phyloP scores from a whole-genome alignment of 2,888 invertebrate species.

The Buathra laborator region DNA sequence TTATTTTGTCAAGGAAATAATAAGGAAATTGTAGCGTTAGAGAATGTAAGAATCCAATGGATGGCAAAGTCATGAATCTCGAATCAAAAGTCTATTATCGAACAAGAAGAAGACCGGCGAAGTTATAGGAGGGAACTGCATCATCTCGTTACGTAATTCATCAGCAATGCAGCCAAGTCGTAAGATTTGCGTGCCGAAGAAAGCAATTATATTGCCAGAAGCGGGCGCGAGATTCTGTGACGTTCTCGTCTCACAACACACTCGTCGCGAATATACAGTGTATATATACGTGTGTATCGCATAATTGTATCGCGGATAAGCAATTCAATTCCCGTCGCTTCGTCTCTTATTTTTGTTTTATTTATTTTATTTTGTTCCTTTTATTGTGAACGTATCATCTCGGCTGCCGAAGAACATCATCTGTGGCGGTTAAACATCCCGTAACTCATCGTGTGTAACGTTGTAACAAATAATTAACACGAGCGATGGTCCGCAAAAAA shows the following conservation, averaged over 20 bases:
- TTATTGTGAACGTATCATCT: conserved; percentile 11
- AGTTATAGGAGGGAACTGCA: conserved; percentile 51
- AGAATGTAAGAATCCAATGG: background rate
- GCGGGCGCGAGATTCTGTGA: conserved; percentile 46
- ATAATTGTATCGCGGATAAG: conserved; percentile 28
- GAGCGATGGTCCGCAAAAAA: background rate
- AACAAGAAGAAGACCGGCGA: conserved; percentile 18
- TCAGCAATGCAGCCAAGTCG: conserved; percentile 56
- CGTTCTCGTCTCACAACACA: conserved; percentile 43
- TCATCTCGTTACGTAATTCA: conserved; percentile 68
- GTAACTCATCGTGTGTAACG: background rate
- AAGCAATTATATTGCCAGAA: conserved; percentile 65
- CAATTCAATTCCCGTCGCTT: conserved; percentile 59
- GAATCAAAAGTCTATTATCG: conserved; percentile 50
- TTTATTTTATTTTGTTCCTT: background rate
- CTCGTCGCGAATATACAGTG: conserved; percentile 12
- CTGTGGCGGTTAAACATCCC: background rate
- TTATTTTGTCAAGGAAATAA: conserved; percentile 41
- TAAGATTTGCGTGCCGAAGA: conserved; percentile 65
- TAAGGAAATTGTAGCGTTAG: conserved; percentile 17
- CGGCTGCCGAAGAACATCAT: conserved; percentile 15
- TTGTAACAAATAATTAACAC: background rate
- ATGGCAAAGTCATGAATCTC: conserved; percentile 28
- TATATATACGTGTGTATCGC: background rate
- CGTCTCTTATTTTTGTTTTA: conserved; percentile 26